Percentiles rank a stretch among this genome's conserved stretches.
phyloP scores from a whole-genome alignment of 2,797 vertebrate species.

The Merluccius polli region DNA sequence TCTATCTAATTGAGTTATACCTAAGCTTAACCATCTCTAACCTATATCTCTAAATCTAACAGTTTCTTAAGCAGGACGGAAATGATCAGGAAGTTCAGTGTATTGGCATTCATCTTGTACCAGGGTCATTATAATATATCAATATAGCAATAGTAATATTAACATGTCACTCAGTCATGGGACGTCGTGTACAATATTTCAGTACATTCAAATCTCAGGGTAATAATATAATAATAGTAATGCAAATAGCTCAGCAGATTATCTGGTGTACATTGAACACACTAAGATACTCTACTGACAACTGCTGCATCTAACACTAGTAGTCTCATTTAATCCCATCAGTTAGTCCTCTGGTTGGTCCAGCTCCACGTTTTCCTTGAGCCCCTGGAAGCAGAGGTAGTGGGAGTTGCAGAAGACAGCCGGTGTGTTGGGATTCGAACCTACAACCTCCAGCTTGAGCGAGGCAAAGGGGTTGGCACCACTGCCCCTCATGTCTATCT shows the following conservation, averaged over 20 bases:
- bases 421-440: constrained; percentile 75
- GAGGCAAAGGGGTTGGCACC: constrained; percentile 72
- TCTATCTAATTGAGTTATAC: no score
- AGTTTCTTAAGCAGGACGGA: not conserved
- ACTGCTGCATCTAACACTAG: not conserved
- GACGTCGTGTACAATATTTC: not conserved
- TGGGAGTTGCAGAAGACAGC: constrained; percentile 73
- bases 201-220: not conserved
- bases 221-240: not conserved
- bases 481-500: constrained; percentile 49
- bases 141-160: not conserved
- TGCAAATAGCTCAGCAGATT: not conserved
- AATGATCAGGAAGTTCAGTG: no score
- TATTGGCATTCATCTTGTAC: no score
- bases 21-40: not conserved
- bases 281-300: not conserved
- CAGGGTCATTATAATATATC: not conserved
- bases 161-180: not conserved
- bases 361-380: constrained; percentile 4
- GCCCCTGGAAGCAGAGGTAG: constrained; percentile 66
- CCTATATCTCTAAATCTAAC: not conserved
- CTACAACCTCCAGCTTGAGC: constrained; percentile 73
- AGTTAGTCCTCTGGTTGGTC: not conserved
- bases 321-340: not conserved
- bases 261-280: not conserved